Percentiles rank a stretch among this genome's conserved stretches.
These are phyloP conservation scores for Galago senegalensis DNA, from an alignment of 2,797 vertebrate genomes.

Conservation along the genomic window DNA sequence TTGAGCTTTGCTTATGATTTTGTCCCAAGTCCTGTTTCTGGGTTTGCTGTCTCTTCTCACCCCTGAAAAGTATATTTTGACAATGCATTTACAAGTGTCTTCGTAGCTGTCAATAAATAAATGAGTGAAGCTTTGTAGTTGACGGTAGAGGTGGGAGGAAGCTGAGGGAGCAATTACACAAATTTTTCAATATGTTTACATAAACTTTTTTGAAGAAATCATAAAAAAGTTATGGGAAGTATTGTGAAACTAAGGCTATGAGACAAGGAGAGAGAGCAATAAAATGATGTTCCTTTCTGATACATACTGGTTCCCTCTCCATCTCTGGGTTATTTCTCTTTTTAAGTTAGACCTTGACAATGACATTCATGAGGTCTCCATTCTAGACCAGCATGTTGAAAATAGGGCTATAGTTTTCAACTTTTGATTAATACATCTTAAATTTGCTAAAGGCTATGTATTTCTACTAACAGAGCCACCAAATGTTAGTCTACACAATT, in stretches of 20 bases:
- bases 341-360: background rate
- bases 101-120: background rate
- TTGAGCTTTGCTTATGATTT: background rate
- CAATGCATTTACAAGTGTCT: background rate
- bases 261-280: background rate
- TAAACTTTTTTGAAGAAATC: background rate
- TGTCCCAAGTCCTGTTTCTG: background rate
- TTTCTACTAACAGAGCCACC: conserved; percentile 44
- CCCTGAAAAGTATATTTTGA: background rate
- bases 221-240: background rate
- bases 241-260: background rate
- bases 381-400: conserved; percentile 23
- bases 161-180: background rate
- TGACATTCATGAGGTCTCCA: background rate
- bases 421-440: conserved; percentile 44
- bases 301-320: background rate
- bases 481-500: conserved; percentile 77
- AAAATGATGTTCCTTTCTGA: background rate
- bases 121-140: background rate
- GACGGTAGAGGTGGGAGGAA: background rate
- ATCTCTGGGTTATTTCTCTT: background rate
- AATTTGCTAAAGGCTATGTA: conserved; percentile 58
- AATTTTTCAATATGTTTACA: conserved; percentile 7
- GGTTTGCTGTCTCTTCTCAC: background rate
- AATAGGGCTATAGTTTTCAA: background rate